Evolutionary conservation across 2,797 vertebrate species (phyloP).

Genomic region (Periophthalmus magnuspinnatus): DNA sequence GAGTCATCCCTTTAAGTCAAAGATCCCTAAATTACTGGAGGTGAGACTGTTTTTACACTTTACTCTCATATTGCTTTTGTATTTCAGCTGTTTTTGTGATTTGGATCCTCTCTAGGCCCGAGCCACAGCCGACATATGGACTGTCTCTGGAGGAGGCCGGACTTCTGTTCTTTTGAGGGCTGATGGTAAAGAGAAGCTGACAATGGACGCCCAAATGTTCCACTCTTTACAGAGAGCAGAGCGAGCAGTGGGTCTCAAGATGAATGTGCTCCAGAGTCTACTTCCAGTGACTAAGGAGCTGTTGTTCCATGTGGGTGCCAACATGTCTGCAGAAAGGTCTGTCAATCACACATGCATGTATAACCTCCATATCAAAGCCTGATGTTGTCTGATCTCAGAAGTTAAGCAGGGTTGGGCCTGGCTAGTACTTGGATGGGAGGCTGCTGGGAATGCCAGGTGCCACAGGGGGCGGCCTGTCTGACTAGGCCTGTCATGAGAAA

Average conservation of each 20-base stretch:
- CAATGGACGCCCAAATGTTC: conserved; percentile 65
- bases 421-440: too few relatives aligned
- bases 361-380: too few relatives aligned
- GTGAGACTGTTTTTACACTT: conserved; percentile 40
- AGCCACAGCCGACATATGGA: conserved; percentile 50
- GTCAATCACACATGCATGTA: conserved; percentile 37
- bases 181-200: conserved; percentile 65
- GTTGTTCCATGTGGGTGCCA: conserved; percentile 71
- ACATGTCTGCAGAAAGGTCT: conserved; percentile 77
- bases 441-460: too few relatives aligned
- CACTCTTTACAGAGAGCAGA: conserved; percentile 52
- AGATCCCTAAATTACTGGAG: conserved; percentile 69
- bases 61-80: neutral
- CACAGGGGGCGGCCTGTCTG: too few relatives aligned
- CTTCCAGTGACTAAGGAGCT: conserved; percentile 57
- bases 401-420: too few relatives aligned
- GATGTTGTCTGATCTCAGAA: too few relatives aligned
- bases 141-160: conserved; percentile 47
- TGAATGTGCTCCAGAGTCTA: conserved; percentile 75
- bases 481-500: too few relatives aligned
- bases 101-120: conserved; percentile 66
- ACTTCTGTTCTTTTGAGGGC: conserved; percentile 70
- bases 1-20: conserved; percentile 65
- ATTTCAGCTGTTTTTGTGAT: neutral
- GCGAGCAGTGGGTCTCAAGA: conserved; percentile 46